Evolutionary conservation across 2,888 invertebrate genomes (phyloP), one percentile per base, ranked within the genome.

Genomic region (Melieria picta): DNA sequence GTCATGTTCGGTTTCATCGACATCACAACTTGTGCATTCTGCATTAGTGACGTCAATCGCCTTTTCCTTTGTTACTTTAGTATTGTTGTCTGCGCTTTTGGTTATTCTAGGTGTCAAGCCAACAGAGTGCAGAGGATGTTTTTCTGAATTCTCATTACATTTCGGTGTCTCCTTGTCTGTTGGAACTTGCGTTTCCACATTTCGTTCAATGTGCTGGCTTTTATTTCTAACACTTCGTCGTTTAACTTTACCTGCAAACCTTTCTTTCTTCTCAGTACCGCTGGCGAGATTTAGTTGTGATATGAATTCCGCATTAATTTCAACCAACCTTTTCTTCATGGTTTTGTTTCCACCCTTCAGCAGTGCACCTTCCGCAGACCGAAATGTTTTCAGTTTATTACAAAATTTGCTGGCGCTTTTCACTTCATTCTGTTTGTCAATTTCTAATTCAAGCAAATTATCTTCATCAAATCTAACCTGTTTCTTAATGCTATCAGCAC

Each of bases 391-490:
- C 11, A 10, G n/a, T n/a, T 60, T 52, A 6, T 60, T 60, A 7
- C 3, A 1, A 42, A 50, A 60, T 43, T 60, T 60, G 11, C n/a
- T 2, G 3, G 48, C 7, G 11, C 10, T n/a, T 42, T 47, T 47
- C 4, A 58, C 7, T 5, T 16, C 11, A 5, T 45, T 60, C 46
- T 16, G 13, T 30, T 57, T 52, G 16, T 58, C 61, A 7, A 11
- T 60, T 11, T 46, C 52, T 48, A 65, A n/a, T 7, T 65, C 52
- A 7, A 13, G 9, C 9, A 70, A 45, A n/a, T 52, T 60, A 10
- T 60, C 16, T 50, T 70, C 70, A 43, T 70, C 65, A 16, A 50
- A 70, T 11, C 57, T 42, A 0, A 70, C 60, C 30, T 55, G 45
- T 42, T 70, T 70, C 46, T 30, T 30, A 30, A 3, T 30, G 30